These are phyloP conservation scores for Fringilla coelebs DNA, from an alignment of 2,797 vertebrate genomes.

Conservation along the genomic window DNA sequence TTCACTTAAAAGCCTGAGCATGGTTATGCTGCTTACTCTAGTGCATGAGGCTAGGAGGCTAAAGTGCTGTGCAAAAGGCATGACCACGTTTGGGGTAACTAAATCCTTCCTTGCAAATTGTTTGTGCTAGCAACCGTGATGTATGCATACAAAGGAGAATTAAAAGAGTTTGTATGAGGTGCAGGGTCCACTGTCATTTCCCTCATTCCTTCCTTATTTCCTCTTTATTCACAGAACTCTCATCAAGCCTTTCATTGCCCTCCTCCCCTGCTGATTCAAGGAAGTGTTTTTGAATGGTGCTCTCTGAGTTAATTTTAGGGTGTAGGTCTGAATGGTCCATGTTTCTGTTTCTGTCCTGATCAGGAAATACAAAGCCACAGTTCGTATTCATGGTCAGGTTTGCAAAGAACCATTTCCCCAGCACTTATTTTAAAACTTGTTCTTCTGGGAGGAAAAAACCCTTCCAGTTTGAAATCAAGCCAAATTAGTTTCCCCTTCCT, in stretches of 20 bases:
- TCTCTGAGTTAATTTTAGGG: slow-evolving; percentile 54
- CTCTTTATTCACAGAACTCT: slow-evolving; percentile 37
- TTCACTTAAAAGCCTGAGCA: neutral
- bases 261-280: slow-evolving; percentile 44
- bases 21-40: neutral
- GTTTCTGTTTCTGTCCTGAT: slow-evolving; percentile 31
- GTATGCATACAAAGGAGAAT: neutral
- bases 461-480: neutral
- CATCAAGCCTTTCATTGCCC: slow-evolving; percentile 34
- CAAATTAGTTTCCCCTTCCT: slow-evolving; percentile 47
- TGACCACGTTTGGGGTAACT: neutral
- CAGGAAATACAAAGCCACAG: slow-evolving; percentile 30
- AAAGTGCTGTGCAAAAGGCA: neutral
- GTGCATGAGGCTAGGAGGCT: neutral
- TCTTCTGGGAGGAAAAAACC: slow-evolving; percentile 23
- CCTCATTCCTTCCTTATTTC: slow-evolving; percentile 10
- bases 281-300: slow-evolving; percentile 55
- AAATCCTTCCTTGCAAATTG: neutral
- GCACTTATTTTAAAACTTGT: slow-evolving; percentile 10
- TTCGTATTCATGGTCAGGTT: neutral
- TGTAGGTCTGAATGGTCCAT: neutral
- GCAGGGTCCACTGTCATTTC: slow-evolving; percentile 8
- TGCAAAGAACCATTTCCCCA: slow-evolving; percentile 17
- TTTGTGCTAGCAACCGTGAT: neutral
- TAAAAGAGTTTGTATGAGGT: neutral